Evolutionary conservation across 2,797 vertebrate genomes (phyloP).

Genomic region (Hoplostethus atlanticus): DNA sequence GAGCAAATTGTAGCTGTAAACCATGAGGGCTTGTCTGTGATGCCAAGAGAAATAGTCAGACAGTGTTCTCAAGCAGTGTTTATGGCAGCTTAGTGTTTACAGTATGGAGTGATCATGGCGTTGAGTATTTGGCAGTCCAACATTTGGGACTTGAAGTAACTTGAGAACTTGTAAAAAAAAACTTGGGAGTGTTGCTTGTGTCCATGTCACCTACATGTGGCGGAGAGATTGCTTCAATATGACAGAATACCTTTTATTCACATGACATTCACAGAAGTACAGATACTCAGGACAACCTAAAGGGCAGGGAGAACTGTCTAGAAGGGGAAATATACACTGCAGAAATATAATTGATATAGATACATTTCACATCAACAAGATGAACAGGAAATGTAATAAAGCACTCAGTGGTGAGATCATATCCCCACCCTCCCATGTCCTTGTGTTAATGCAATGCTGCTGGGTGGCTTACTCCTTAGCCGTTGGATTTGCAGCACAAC

Average conservation of each 20-base stretch:
- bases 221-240: not conserved
- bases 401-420: slow-evolving; percentile 58
- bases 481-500: no score
- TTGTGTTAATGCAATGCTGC: slow-evolving; percentile 25
- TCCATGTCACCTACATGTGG: not conserved
- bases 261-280: not conserved
- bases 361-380: slow-evolving; percentile 49
- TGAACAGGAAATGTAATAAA: slow-evolving; percentile 59
- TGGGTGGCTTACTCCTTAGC: slow-evolving; percentile 16
- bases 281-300: not conserved
- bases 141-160: no score
- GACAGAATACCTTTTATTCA: not conserved
- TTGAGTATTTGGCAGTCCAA: not conserved
- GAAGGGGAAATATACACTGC: not conserved
- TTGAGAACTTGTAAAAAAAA: no score
- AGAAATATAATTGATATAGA: slow-evolving; percentile 30
- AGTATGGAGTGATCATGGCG: slow-evolving; percentile 1
- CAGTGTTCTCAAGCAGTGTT: slow-evolving; percentile 10
- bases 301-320: not conserved
- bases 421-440: slow-evolving; percentile 16
- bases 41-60: not conserved
- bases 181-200: not conserved
- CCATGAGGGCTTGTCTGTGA: slow-evolving; percentile 12
- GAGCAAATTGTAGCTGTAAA: slow-evolving; percentile 39
- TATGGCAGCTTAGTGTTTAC: slow-evolving; percentile 9